Evolutionary conservation across 2,888 invertebrate species (phyloP).

Genomic region (Catocala sponsa): DNA sequence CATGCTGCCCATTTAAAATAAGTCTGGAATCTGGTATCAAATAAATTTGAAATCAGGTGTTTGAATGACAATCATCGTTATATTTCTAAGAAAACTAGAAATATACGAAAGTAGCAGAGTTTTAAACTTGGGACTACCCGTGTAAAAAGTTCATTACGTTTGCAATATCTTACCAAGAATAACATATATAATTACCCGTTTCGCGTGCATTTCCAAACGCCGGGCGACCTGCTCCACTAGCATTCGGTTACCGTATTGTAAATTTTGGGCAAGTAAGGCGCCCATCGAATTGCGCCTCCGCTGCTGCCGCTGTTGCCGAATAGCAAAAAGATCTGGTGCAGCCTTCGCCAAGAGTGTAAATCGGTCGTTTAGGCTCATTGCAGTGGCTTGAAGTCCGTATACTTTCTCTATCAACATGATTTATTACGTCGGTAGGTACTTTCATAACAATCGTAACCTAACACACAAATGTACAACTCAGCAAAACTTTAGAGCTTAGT

Average conservation of each 20-base stretch:
- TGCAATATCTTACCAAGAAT: no score
- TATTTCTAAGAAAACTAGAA: no score
- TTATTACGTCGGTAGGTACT: slow-evolving; percentile 22
- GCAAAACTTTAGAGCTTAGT: slow-evolving; percentile 19
- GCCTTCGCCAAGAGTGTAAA: slow-evolving; percentile 66
- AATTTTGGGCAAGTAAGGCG: slow-evolving; percentile 49
- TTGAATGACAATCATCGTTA: no score
- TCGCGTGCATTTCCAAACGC: slow-evolving; percentile 65
- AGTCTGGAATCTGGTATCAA: no score
- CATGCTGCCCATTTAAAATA: no score
- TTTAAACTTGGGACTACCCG: no score
- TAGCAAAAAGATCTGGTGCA: slow-evolving; percentile 41
- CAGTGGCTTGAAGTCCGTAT: slow-evolving; percentile 81
- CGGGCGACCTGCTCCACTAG: slow-evolving; percentile 66
- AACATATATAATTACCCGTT: slow-evolving; percentile 57
- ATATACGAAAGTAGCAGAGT: no score
- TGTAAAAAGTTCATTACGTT: no score
- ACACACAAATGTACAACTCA: slow-evolving; percentile 8
- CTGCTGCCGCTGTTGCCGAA: slow-evolving; percentile 27
- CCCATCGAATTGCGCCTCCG: slow-evolving; percentile 50
- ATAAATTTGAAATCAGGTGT: no score
- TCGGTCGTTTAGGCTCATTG: slow-evolving; percentile 69
- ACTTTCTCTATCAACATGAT: slow-evolving; percentile 76
- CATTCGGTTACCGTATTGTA: slow-evolving; percentile 56
- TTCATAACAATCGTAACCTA: slow-evolving; percentile 34